A percentile compares a stretch with the other conserved stretches of the same genome.
phyloP scores from a whole-genome alignment of 2,888 invertebrate genomes.

The Alcis repandata region DNA sequence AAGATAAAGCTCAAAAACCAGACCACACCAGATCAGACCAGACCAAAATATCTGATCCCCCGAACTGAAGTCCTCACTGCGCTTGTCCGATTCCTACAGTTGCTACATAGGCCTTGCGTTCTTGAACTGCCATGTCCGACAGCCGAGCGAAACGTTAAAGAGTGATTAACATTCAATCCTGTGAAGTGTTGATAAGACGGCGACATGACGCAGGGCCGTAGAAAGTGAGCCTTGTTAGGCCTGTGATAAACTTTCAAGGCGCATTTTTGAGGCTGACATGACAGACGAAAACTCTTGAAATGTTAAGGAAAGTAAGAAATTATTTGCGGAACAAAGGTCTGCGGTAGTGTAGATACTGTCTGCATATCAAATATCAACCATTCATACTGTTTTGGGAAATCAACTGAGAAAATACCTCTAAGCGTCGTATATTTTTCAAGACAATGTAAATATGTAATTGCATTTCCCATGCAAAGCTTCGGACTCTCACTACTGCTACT shows the following conservation, averaged over 20 bases:
- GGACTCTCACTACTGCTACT: too few species aligned
- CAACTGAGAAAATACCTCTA: too few species aligned
- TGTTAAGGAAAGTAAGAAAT: constrained; percentile 14
- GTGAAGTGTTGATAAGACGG: constrained; percentile 48
- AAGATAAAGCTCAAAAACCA: too few species aligned
- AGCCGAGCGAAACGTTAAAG: constrained; percentile 38
- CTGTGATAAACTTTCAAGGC: constrained; percentile 41
- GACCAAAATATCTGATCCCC: neutral
- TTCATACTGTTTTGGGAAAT: neutral
- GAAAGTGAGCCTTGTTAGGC: constrained; percentile 53
- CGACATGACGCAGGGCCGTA: constrained; percentile 47
- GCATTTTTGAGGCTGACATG: constrained; percentile 27
- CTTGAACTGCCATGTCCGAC: constrained; percentile 32
- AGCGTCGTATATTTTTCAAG: too few species aligned
- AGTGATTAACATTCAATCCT: constrained; percentile 47
- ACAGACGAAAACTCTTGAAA: constrained; percentile 25
- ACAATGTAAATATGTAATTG: too few species aligned
- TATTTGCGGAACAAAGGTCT: constrained; percentile 9
- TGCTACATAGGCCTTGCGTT: constrained; percentile 14
- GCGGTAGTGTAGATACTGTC: neutral
- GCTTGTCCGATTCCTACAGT: neutral
- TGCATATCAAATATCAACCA: neutral
- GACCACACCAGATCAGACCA: too few species aligned
- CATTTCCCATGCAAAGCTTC: too few species aligned
- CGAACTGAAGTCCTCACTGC: neutral